Conservation (phyloP, 2,888 invertebrate species). For the Oligia latruncula region DNA sequence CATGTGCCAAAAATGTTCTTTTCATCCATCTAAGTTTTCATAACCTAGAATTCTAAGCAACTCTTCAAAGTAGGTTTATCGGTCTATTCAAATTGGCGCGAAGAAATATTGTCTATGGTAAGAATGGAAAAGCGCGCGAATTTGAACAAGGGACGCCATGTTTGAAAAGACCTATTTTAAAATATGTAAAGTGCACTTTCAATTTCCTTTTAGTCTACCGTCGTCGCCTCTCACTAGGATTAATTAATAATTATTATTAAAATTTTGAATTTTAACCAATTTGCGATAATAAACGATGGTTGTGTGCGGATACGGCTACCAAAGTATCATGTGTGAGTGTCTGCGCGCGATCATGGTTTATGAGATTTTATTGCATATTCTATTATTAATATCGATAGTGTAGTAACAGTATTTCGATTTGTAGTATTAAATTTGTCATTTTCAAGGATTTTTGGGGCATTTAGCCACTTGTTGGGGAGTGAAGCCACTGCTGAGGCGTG, state of each 20-base stretch:
- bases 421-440: conserved; percentile 88
- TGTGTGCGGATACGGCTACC: conserved; percentile 70
- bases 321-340: conserved; percentile 67
- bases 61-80: conserved; percentile 59
- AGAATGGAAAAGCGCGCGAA: conserved; percentile 59
- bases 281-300: conserved; percentile 70
- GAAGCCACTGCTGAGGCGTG: conserved; percentile 62
- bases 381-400: conserved; percentile 83
- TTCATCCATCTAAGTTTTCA: conserved; percentile 36
- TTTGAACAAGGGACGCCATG: conserved; percentile 49
- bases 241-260: conserved; percentile 75
- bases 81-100: conserved; percentile 63
- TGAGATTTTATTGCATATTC: conserved; percentile 86
- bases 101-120: conserved; percentile 45
- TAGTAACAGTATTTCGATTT: conserved; percentile 87
- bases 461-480: conserved; percentile 66
- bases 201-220: conserved; percentile 73
- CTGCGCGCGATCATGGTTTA: conserved; percentile 76
- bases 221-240: conserved; percentile 80
- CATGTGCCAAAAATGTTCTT: conserved; percentile 72
- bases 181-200: conserved; percentile 81
- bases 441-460: conserved; percentile 76
- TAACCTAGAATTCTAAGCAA: conserved; percentile 47
- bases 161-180: conserved; percentile 63
- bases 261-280: conserved; percentile 81